Conservation (phyloP, 2,888 invertebrate species). For the Dryococelus australis region DNA sequence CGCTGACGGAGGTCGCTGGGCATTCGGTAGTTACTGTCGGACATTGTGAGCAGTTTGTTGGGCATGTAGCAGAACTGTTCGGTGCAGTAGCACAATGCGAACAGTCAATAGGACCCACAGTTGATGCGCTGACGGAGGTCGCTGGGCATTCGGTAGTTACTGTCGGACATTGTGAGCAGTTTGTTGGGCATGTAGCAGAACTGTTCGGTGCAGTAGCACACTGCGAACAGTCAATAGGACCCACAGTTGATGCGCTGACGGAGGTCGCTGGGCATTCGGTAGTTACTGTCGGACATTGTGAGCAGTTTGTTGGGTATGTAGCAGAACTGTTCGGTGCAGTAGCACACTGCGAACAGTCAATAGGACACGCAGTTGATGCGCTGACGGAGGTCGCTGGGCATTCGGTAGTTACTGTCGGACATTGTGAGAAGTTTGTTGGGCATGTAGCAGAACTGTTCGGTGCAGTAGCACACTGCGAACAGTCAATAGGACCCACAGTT, state of each 20-base stretch:
- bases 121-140: not conserved
- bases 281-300: not conserved
- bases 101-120: not conserved
- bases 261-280: not conserved
- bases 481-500: no score
- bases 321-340: no score
- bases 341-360: no score
- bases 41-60: not conserved
- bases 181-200: not conserved
- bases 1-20: not conserved
- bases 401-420: not conserved
- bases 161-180: not conserved
- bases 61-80: not conserved
- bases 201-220: not conserved
- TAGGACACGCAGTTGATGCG: not conserved
- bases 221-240: not conserved
- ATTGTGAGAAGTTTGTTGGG: not conserved
- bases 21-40: not conserved
- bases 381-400: not conserved
- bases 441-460: no score
- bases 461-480: no score
- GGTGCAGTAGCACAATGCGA: not conserved
- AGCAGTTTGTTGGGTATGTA: not conserved
- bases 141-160: not conserved
- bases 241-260: not conserved